Conservation (phyloP, 1,140 invertebrate species). For the Portunus trituberculatus region DNA sequence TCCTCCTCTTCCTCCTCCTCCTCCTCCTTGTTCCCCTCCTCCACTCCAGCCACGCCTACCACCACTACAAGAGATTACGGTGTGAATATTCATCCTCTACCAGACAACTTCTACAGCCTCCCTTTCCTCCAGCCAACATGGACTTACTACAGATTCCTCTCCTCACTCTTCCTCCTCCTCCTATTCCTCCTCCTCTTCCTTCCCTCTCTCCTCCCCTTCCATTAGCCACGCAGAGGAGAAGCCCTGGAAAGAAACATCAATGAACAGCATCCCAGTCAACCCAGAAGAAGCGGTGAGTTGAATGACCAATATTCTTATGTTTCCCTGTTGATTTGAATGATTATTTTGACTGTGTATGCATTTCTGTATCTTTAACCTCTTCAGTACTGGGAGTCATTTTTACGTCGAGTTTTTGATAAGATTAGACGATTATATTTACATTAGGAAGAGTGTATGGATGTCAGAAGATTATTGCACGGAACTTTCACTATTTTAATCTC, state of each 20-base stretch:
- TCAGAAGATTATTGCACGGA: too few species aligned
- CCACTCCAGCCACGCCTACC: constrained; percentile 12
- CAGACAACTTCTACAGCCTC: constrained; percentile 46
- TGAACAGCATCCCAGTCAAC: not conserved
- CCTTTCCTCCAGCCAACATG: too few species aligned
- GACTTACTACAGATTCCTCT: not conserved
- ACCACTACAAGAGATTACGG: not conserved
- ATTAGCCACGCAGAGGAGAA: not conserved
- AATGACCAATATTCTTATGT: too few species aligned
- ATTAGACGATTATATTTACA: too few species aligned
- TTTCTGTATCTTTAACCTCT: too few species aligned
- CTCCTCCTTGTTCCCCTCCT: not conserved
- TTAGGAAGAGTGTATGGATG: too few species aligned
- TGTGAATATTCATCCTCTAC: constrained; percentile 57
- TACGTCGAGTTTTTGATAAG: too few species aligned
- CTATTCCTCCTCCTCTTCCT: not conserved
- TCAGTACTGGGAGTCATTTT: too few species aligned
- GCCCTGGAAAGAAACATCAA: not conserved
- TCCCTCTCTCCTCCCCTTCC: not conserved
- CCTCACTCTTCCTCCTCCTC: not conserved
- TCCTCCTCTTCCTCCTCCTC: not conserved
- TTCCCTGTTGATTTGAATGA: too few species aligned
- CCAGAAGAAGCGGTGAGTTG: not conserved
- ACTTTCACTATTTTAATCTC: too few species aligned
- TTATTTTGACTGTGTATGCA: too few species aligned